Percentiles rank a stretch among this genome's conserved stretches.
Conservation (phyloP, 2,113 vertebrate species). For the Rana temporaria region DNA sequence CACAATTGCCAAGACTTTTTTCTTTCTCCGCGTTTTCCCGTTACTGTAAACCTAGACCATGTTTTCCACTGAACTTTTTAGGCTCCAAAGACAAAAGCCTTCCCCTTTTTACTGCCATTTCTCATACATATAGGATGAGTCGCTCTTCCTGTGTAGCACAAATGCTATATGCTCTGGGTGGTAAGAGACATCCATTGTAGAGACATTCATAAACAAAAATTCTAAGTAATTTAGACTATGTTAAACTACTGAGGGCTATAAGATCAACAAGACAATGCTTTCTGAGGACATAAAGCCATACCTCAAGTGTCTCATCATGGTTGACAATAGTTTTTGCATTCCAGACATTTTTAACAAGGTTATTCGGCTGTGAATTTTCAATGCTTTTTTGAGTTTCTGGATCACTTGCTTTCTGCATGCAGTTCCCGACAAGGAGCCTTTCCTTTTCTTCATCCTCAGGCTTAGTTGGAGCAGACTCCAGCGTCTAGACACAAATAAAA, state of each 20-base stretch:
- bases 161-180: too few species aligned
- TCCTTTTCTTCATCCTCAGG: slow-evolving; percentile 79
- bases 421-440: slow-evolving; percentile 69
- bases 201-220: too few species aligned
- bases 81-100: too few species aligned
- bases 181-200: too few species aligned
- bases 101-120: too few species aligned
- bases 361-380: slow-evolving; percentile 73
- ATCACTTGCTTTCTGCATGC: slow-evolving; percentile 69
- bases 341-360: slow-evolving; percentile 76
- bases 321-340: slow-evolving; percentile 73
- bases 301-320: slow-evolving; percentile 90
- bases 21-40: too few species aligned
- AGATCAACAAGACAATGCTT: slow-evolving; percentile 54
- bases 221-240: too few species aligned
- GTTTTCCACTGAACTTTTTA: too few species aligned
- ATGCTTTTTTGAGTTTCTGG: slow-evolving; percentile 74
- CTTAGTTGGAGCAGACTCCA: slow-evolving; percentile 79
- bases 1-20: too few species aligned
- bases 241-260: slow-evolving; percentile 23
- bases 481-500: slow-evolving; percentile 75
- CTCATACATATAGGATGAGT: too few species aligned
- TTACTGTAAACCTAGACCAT: too few species aligned
- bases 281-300: slow-evolving; percentile 62
- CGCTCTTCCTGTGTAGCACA: too few species aligned